Evolutionary conservation across 2,113 vertebrate species (phyloP).

Genomic region (Uropsilus gracilis): DNA sequence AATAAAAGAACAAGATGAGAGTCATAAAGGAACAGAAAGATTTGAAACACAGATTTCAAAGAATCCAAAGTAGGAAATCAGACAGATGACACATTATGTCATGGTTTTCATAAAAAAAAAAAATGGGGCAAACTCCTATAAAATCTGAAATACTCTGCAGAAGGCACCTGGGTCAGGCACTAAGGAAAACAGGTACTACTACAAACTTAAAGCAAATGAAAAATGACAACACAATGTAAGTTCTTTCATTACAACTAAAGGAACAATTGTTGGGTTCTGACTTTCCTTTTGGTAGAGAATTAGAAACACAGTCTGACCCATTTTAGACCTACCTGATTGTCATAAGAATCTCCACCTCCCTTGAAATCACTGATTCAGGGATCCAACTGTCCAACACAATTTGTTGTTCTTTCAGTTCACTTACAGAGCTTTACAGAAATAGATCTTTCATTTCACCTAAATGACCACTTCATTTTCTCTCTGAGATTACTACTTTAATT

Average conservation of each 20-base stretch:
- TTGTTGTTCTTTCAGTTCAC: neutral
- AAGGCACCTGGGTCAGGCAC: neutral
- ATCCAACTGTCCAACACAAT: neutral
- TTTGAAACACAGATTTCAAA: constrained; percentile 72
- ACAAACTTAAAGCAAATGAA: neutral
- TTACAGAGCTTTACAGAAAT: neutral
- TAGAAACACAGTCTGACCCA: neutral
- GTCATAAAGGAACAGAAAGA: constrained; percentile 52
- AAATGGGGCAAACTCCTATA: constrained; percentile 45
- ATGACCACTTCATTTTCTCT: neutral
- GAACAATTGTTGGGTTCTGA: neutral
- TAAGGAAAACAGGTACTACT: constrained; percentile 49
- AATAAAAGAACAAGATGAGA: constrained; percentile 72
- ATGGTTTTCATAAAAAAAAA: constrained; percentile 59
- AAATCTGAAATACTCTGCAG: constrained; percentile 39
- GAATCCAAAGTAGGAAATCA: constrained; percentile 60
- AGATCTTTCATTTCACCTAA: neutral
- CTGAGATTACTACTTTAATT: neutral
- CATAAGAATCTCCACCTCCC: neutral
- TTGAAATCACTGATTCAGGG: constrained; percentile 23
- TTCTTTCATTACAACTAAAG: neutral
- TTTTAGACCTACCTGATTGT: neutral
- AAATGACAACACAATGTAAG: constrained; percentile 38
- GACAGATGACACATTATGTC: constrained; percentile 61
- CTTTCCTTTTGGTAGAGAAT: neutral